A percentile compares a stretch with the other conserved stretches of the same genome.
Conservation (phyloP, 2,888 invertebrate genomes). For the Agapostemon virescens region DNA sequence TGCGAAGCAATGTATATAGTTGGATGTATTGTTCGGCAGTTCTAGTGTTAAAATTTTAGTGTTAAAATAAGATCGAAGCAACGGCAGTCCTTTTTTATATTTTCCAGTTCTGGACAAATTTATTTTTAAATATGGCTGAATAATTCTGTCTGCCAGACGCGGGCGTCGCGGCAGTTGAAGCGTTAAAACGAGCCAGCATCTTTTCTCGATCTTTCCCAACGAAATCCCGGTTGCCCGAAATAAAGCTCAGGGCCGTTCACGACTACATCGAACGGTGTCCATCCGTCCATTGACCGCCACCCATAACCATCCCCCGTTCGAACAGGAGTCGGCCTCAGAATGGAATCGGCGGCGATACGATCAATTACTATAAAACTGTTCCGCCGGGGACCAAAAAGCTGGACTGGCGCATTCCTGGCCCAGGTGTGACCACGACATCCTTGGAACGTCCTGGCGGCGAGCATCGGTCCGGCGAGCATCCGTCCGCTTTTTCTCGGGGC, state of each 20-base stretch:
- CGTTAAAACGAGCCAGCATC: too few relatives aligned
- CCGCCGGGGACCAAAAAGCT: constrained; percentile 29
- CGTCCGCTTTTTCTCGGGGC: constrained; percentile 60
- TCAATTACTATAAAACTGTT: constrained; percentile 59
- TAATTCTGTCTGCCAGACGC: too few relatives aligned
- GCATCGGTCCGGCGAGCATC: constrained; percentile 39
- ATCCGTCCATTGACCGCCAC: constrained; percentile 36
- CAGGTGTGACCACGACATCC: constrained; percentile 76
- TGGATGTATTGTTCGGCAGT: too few relatives aligned
- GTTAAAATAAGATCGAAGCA: too few relatives aligned
- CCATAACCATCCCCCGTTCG: neutral
- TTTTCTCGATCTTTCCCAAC: neutral
- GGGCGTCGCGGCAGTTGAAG: too few relatives aligned
- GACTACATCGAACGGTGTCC: neutral
- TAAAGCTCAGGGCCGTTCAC: neutral
- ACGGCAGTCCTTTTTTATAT: too few relatives aligned
- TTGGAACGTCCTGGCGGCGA: constrained; percentile 70
- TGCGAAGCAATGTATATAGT: too few relatives aligned
- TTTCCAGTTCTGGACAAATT: too few relatives aligned
- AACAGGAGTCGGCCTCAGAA: constrained; percentile 15
- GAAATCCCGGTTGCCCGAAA: neutral
- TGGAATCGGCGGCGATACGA: constrained; percentile 47
- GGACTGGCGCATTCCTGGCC: constrained; percentile 54
- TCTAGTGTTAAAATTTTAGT: too few relatives aligned
- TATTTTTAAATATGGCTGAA: too few relatives aligned